A percentile compares a stretch with the other conserved stretches of the same genome.
These are phyloP conservation scores for Brachionichthys hirsutus DNA, from an alignment of 2,113 vertebrate genomes.

Conservation along the genomic window DNA sequence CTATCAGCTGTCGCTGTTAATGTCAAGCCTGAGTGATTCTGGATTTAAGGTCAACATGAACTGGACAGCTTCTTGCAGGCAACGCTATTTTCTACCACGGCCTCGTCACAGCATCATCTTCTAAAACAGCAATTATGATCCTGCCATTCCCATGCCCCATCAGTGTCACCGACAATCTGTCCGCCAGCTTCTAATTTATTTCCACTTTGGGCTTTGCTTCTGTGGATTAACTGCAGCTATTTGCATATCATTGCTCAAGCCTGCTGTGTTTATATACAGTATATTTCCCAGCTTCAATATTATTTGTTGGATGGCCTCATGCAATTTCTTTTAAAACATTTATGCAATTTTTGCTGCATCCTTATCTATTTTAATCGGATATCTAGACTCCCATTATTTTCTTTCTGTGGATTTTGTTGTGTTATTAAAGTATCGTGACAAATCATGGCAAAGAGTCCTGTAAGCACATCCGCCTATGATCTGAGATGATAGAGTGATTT, in stretches of 20 bases:
- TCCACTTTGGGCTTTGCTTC: constrained; percentile 28
- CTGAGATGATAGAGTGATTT: constrained; percentile 36
- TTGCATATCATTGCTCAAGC: constrained; percentile 33
- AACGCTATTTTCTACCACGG: constrained; percentile 21
- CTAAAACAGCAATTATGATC: constrained; percentile 43
- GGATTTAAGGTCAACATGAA: constrained; percentile 24
- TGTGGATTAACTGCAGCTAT: constrained; percentile 30
- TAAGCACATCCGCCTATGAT: constrained; percentile 4
- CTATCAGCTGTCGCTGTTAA: constrained; percentile 24
- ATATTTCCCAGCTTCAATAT: constrained; percentile 43
- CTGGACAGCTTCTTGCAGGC: constrained; percentile 3
- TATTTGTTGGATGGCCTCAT: constrained; percentile 30
- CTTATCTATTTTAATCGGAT: constrained; percentile 30
- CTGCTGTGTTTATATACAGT: constrained; percentile 52
- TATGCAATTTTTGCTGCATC: constrained; percentile 17
- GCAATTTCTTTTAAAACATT: constrained; percentile 3
- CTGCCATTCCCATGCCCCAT: constrained; percentile 57
- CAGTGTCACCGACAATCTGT: constrained; percentile 38
- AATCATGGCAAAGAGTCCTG: constrained; percentile 5
- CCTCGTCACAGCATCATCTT: constrained; percentile 16
- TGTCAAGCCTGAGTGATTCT: constrained; percentile 21
- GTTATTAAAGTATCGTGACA: constrained; percentile 12
- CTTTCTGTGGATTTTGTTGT: neutral
- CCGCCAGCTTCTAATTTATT: constrained; percentile 2
- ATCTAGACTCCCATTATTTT: constrained; percentile 3